A percentile compares a stretch with the other conserved stretches of the same genome.
Conservation (phyloP, 2,888 invertebrate species). For the Gari tellinella region DNA sequence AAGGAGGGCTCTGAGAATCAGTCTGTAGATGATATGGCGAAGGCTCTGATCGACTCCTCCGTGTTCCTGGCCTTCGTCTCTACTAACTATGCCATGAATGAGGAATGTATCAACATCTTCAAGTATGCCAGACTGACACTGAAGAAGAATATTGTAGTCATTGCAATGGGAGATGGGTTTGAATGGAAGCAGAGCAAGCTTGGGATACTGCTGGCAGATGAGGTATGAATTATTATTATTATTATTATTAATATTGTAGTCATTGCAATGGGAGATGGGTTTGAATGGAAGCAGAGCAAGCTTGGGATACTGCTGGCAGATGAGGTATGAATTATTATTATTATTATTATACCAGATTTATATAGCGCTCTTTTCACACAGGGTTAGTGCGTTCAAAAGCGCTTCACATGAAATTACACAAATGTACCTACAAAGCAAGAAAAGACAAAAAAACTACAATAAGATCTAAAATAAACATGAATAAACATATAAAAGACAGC, state of each 20-base stretch:
- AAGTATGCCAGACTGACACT: constrained; percentile 78
- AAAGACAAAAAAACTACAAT: no score
- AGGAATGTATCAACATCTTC: constrained; percentile 76
- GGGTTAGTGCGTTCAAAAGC: no score
- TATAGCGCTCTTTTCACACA: no score
- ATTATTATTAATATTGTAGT: constrained; percentile 76
- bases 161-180: constrained; percentile 71
- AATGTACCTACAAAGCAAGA: no score
- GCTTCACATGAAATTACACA: no score
- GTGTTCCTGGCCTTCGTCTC: constrained; percentile 78
- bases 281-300: constrained; percentile 77
- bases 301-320: constrained; percentile 77
- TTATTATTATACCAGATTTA: no score
- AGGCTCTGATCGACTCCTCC: constrained; percentile 73
- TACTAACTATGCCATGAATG: constrained; percentile 71
- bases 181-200: constrained; percentile 78
- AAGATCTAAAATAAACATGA: no score
- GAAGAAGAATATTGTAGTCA: constrained; percentile 74
- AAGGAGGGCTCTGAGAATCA: constrained; percentile 30
- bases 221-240: constrained; percentile 71
- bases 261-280: constrained; percentile 71
- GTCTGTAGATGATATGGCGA: constrained; percentile 72
- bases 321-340: constrained; percentile 73
- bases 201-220: constrained; percentile 76
- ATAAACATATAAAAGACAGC: no score